Conservation (phyloP, 2,797 vertebrate genomes). For the Sorex maritimensis region DNA sequence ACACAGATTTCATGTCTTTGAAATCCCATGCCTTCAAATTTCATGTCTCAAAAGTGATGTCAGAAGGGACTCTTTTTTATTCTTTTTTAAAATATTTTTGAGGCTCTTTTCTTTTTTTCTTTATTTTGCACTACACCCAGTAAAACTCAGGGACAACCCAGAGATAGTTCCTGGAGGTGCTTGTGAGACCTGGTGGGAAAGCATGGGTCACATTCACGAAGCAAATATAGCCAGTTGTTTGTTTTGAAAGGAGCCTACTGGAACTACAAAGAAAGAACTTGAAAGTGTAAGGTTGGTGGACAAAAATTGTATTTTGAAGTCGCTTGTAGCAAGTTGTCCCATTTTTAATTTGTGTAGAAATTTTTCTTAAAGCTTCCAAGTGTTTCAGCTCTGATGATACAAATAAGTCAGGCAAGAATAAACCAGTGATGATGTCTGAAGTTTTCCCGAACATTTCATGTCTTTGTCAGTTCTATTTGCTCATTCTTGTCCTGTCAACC, state of each 20-base stretch:
- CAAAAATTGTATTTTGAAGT: not conserved
- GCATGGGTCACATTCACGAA: not conserved
- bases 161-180: too few species aligned
- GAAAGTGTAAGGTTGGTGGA: not conserved
- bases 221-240: not conserved
- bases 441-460: not conserved
- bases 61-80: not conserved
- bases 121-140: too few species aligned
- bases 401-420: slow-evolving; percentile 7
- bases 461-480: not conserved
- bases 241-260: not conserved
- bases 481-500: not conserved
- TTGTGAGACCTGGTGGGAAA: not conserved
- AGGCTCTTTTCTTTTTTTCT: too few species aligned
- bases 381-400: slow-evolving; percentile 22
- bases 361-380: slow-evolving; percentile 9
- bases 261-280: not conserved
- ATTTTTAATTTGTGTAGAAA: slow-evolving; percentile 41
- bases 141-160: too few species aligned
- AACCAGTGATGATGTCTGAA: not conserved
- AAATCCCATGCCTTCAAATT: not conserved
- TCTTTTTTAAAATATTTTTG: too few species aligned
- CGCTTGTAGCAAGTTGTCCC: slow-evolving; percentile 24
- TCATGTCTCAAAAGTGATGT: not conserved
- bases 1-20: not conserved